Conservation (phyloP, 2,113 vertebrate species). For the Hyla sarda region DNA sequence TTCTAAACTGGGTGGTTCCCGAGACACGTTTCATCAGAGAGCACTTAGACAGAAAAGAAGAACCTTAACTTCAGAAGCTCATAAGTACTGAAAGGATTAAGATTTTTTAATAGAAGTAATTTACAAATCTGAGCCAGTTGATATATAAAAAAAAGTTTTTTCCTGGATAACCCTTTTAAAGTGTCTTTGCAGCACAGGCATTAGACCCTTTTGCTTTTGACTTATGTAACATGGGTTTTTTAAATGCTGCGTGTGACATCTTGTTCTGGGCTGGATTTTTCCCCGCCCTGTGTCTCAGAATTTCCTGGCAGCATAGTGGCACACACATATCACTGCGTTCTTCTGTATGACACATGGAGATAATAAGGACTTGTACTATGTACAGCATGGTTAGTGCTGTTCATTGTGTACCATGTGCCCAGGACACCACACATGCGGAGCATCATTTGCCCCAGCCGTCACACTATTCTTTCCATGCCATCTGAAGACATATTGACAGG, state of each 20-base stretch:
- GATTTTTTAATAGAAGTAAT: too few species aligned
- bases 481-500: neutral
- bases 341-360: conserved; percentile 41
- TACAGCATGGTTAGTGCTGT: conserved; percentile 6
- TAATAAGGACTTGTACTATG: conserved; percentile 30
- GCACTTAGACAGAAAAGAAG: too few species aligned
- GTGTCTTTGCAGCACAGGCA: neutral
- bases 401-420: neutral
- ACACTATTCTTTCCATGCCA: neutral
- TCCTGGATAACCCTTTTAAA: too few species aligned
- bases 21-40: too few species aligned
- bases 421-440: neutral
- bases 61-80: too few species aligned
- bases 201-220: neutral
- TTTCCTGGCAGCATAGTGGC: conserved; percentile 51
- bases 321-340: conserved; percentile 33
- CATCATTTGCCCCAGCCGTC: neutral
- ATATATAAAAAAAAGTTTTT: too few species aligned
- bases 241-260: conserved; percentile 45
- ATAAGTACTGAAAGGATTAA: too few species aligned
- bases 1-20: too few species aligned
- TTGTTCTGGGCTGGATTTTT: conserved; percentile 36
- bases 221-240: conserved; percentile 29
- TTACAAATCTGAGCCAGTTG: too few species aligned
- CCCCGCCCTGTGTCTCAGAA: conserved; percentile 44